Evolutionary conservation across 2,888 invertebrate species (phyloP).

Genomic region (Apodemia zela): DNA sequence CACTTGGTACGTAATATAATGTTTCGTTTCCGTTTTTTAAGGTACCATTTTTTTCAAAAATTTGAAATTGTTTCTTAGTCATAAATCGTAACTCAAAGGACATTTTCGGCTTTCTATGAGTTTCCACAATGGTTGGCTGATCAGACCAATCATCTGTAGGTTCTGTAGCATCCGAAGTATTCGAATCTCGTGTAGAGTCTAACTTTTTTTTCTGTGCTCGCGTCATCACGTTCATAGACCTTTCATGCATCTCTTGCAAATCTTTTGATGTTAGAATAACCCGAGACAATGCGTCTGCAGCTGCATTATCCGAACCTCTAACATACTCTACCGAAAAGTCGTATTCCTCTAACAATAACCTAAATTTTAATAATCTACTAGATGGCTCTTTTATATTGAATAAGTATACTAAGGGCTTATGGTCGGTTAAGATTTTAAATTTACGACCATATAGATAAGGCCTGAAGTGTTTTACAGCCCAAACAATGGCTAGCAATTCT

Average conservation of each 20-base stretch:
- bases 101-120: constrained; percentile 14
- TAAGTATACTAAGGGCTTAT: background rate
- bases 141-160: constrained; percentile 14
- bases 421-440: constrained; percentile 25
- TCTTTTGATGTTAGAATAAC: constrained; percentile 23
- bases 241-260: constrained; percentile 28
- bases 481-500: too few relatives aligned
- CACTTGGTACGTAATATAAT: too few relatives aligned
- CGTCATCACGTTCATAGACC: constrained; percentile 18
- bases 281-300: constrained; percentile 25
- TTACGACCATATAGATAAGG: constrained; percentile 26
- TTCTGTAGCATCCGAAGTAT: background rate
- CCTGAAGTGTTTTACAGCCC: constrained; percentile 18
- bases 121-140: constrained; percentile 19
- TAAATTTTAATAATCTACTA: constrained; percentile 22
- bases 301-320: constrained; percentile 22
- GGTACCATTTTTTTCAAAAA: too few relatives aligned
- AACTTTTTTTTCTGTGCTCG: constrained; percentile 1
- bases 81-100: constrained; percentile 16
- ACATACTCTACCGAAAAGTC: constrained; percentile 24
- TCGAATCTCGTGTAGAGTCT: too few relatives aligned
- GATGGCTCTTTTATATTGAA: constrained; percentile 22
- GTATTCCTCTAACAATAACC: constrained; percentile 26
- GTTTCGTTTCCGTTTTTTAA: too few relatives aligned
- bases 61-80: background rate